phyloP scores from a whole-genome alignment of 2,113 vertebrate genomes.

The Megalops atlanticus region DNA sequence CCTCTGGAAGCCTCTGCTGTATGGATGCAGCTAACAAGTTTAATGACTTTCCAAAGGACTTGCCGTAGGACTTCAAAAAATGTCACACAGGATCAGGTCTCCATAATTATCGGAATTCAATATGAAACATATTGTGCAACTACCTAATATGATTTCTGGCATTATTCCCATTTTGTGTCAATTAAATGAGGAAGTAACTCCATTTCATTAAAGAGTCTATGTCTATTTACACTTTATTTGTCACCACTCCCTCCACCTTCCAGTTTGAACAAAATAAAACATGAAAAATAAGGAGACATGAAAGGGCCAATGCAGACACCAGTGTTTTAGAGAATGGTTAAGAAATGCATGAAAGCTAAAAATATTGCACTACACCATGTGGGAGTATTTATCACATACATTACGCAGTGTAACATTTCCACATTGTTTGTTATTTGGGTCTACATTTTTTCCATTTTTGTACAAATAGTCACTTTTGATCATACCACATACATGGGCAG shows the following conservation, averaged over 20 bases:
- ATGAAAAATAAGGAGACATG: too few relatives aligned
- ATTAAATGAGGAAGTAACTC: background rate
- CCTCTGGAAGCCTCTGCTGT: conserved; percentile 45
- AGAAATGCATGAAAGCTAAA: too few relatives aligned
- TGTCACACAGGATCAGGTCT: conserved; percentile 68
- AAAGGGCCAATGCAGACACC: too few relatives aligned
- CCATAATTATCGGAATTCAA: conserved; percentile 72
- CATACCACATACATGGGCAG: too few relatives aligned
- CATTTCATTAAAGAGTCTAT: background rate
- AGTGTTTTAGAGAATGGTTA: too few relatives aligned
- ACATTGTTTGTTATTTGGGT: too few relatives aligned
- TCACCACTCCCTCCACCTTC: background rate
- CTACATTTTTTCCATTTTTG: too few relatives aligned
- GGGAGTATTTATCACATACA: too few relatives aligned
- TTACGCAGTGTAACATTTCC: too few relatives aligned
- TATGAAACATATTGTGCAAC: conserved; percentile 61
- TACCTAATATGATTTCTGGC: conserved; percentile 61
- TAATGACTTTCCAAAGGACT: conserved; percentile 73
- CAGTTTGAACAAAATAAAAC: background rate
- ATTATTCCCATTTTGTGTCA: conserved; percentile 9
- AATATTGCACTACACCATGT: too few relatives aligned
- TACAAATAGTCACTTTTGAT: too few relatives aligned
- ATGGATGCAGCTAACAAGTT: conserved; percentile 62
- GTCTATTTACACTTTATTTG: background rate
- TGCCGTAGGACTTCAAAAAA: conserved; percentile 68